These are phyloP conservation scores for Mormyrus proboscirostris DNA, from an alignment of 2,797 vertebrate genomes.

Conservation along the genomic window DNA sequence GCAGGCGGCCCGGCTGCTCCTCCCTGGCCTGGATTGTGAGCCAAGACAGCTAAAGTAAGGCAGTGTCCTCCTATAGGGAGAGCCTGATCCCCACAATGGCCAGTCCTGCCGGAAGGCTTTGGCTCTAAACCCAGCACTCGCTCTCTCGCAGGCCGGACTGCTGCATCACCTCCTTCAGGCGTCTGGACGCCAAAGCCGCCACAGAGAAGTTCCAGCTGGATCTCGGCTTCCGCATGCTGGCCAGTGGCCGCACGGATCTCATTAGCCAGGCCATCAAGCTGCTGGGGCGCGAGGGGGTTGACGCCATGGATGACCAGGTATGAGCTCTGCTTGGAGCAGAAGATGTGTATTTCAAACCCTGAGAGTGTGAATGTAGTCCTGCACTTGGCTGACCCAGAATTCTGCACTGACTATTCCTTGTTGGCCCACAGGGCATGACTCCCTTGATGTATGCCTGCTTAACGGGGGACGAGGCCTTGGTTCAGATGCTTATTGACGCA, in stretches of 20 bases:
- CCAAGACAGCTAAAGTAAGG: constrained; percentile 81
- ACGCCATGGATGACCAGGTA: constrained; percentile 88
- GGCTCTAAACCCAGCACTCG: not conserved
- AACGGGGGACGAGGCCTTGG: constrained; percentile 83
- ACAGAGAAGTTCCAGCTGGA: constrained; percentile 76
- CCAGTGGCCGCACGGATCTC: constrained; percentile 80
- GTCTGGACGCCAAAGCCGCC: constrained; percentile 76
- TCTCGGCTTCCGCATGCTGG: constrained; percentile 89
- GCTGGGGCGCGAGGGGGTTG: constrained; percentile 71
- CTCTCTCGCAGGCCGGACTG: constrained; percentile 68
- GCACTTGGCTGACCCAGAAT: not conserved
- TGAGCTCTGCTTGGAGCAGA: not conserved
- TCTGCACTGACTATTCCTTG: not conserved
- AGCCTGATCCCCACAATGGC: not conserved
- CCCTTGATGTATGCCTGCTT: constrained; percentile 82
- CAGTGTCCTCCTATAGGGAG: not conserved
- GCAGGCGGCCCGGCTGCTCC: constrained; percentile 76
- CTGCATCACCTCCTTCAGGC: constrained; percentile 77
- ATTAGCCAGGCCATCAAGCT: constrained; percentile 72
- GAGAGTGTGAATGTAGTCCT: not conserved
- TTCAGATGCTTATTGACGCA: constrained; percentile 81
- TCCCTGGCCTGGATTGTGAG: constrained; percentile 87
- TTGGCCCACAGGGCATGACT: constrained; percentile 68
- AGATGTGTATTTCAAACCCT: not conserved
- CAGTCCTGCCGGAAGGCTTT: no score